A percentile compares a stretch with the other conserved stretches of the same genome.
Conservation (phyloP, 2,888 invertebrate genomes). For the Cantharis rufa region DNA sequence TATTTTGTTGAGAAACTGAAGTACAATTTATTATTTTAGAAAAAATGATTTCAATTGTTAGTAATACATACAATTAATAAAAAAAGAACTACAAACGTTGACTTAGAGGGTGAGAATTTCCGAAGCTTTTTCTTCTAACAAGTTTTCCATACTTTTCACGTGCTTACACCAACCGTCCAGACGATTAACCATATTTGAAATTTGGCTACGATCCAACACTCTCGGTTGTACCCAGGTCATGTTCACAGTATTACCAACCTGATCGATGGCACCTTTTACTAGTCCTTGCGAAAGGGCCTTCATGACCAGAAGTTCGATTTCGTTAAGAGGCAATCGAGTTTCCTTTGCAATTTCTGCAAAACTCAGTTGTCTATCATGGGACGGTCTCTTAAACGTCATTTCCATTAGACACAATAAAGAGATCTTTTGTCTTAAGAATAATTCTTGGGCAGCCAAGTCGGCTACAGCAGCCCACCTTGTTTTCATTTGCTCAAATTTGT, state of each 20-base stretch:
- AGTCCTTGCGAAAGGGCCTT: conserved; percentile 94
- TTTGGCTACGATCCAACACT: conserved; percentile 72
- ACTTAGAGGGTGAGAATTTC: conserved; percentile 75
- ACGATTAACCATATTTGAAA: conserved; percentile 71
- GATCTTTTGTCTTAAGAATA: conserved; percentile 87
- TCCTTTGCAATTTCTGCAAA: conserved; percentile 90
- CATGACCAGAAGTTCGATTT: conserved; percentile 96
- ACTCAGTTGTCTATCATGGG: conserved; percentile 82
- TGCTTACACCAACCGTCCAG: conserved; percentile 76
- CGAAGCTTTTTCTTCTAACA: conserved; percentile 74
- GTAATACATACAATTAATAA: background rate
- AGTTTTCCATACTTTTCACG: conserved; percentile 71
- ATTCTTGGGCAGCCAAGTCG: conserved; percentile 81
- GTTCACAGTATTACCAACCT: conserved; percentile 70
- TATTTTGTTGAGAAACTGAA: background rate
- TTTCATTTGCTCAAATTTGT: conserved; percentile 73
- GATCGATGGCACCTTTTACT: conserved; percentile 93
- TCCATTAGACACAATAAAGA: conserved; percentile 96
- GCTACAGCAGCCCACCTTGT: conserved; percentile 79
- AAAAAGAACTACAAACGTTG: background rate
- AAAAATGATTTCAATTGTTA: background rate
- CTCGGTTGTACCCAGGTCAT: conserved; percentile 88
- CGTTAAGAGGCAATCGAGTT: conserved; percentile 79
- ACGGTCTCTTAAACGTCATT: conserved; percentile 95
- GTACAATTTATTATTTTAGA: background rate